Percentiles rank a stretch among this genome's conserved stretches.
phyloP scores from a whole-genome alignment of 35 echinoderm and acorn worm species.

The Hemicentrotus pulcherrimus region DNA sequence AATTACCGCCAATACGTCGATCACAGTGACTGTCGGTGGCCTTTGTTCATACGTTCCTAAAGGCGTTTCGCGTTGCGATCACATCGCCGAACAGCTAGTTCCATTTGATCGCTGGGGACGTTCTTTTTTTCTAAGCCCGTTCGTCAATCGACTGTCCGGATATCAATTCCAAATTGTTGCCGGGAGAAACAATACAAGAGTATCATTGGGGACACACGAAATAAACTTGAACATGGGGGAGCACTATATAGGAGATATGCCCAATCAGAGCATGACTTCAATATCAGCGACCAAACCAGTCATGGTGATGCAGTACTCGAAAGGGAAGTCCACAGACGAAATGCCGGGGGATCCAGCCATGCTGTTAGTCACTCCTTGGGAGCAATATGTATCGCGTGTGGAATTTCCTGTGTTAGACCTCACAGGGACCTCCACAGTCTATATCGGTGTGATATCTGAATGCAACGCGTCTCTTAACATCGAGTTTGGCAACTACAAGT shows the following conservation, averaged over 20 bases:
- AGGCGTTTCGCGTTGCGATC: background rate
- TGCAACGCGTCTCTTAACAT: background rate
- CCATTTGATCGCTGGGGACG: slow-evolving; percentile 24
- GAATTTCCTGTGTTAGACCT: slow-evolving; percentile 2
- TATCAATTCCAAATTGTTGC: slow-evolving; percentile 33
- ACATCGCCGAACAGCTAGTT: slow-evolving; percentile 26
- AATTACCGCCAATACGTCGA: background rate
- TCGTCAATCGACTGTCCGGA: background rate
- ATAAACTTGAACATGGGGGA: background rate
- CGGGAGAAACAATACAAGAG: background rate
- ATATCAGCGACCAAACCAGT: background rate
- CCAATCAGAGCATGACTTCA: slow-evolving; percentile 18
- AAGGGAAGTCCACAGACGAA: background rate
- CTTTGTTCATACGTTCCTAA: background rate
- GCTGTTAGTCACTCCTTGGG: background rate
- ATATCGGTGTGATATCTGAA: background rate
- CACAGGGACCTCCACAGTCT: background rate
- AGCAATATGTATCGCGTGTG: background rate
- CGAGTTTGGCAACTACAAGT: background rate
- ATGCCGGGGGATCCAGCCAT: slow-evolving; percentile 23
- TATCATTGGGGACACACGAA: background rate
- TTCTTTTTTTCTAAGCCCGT: slow-evolving; percentile 26
- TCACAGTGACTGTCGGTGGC: background rate
- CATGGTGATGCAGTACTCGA: slow-evolving; percentile 23
- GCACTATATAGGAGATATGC: background rate